Conservation (phyloP, 2,888 invertebrate genomes). For the Idaea biselata region DNA sequence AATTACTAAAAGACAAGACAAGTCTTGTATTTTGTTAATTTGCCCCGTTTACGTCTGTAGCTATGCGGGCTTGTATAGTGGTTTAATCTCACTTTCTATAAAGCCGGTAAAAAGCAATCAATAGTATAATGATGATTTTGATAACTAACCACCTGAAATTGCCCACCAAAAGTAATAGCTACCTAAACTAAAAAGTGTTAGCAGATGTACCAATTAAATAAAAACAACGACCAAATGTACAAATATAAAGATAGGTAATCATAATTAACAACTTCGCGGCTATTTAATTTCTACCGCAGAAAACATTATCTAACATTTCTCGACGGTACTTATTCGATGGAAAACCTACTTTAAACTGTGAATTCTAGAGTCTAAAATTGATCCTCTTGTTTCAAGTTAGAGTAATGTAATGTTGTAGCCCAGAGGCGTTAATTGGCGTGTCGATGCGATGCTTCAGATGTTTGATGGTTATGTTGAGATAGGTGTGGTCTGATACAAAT, state of each 20-base stretch:
- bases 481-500: constrained; percentile 48
- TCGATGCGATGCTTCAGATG: constrained; percentile 45
- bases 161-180: not conserved
- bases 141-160: too few species aligned
- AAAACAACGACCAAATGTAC: constrained; percentile 1
- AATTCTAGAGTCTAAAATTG: not conserved
- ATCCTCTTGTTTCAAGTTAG: not conserved
- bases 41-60: not conserved
- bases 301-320: constrained; percentile 15
- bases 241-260: constrained; percentile 24
- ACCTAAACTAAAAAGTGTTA: constrained; percentile 7
- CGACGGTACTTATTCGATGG: not conserved
- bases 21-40: not conserved
- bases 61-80: not conserved
- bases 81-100: not conserved
- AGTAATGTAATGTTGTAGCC: constrained; percentile 18
- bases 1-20: not conserved
- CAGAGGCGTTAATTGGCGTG: constrained; percentile 50
- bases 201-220: not conserved
- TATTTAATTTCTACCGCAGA: constrained; percentile 25
- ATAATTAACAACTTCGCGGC: constrained; percentile 27
- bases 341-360: not conserved
- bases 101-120: not conserved
- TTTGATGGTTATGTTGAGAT: constrained; percentile 42
- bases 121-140: too few species aligned